A percentile compares a stretch with the other conserved stretches of the same genome.
phyloP scores from a whole-genome alignment of 2,797 vertebrate species.

The Tamandua tetradactyla region DNA sequence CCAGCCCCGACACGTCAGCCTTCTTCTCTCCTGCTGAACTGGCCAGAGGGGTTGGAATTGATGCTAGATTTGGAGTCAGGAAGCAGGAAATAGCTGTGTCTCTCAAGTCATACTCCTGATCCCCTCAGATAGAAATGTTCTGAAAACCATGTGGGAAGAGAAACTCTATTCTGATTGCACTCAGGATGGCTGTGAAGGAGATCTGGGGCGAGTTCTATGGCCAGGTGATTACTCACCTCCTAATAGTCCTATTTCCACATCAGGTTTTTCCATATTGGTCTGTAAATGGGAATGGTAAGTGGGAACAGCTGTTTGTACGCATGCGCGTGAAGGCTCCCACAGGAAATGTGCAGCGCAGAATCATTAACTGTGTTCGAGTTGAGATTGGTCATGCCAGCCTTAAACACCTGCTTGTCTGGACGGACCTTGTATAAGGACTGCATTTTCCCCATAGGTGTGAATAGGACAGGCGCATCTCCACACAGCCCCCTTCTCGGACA shows the following conservation, averaged over 20 bases:
- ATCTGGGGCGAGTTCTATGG: not conserved
- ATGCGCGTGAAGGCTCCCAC: not conserved
- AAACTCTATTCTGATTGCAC: not conserved
- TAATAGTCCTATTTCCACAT: constrained; percentile 17
- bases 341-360: not conserved
- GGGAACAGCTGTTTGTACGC: not conserved
- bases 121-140: not conserved
- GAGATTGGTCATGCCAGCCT: not conserved
- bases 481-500: no score
- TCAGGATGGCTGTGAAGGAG: not conserved
- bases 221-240: not conserved
- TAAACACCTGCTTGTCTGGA: not conserved
- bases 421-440: not conserved
- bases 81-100: not conserved
- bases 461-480: not conserved
- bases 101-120: not conserved
- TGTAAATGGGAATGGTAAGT: constrained; percentile 13
- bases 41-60: not conserved
- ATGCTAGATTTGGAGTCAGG: not conserved
- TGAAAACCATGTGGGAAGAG: not conserved
- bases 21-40: not conserved
- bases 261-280: not conserved
- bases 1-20: no score
- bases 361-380: not conserved
- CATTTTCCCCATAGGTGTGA: not conserved